Percentiles rank a stretch among this genome's conserved stretches.
phyloP scores from a whole-genome alignment of 2,888 invertebrate species.

The Diachrysia chrysitis region DNA sequence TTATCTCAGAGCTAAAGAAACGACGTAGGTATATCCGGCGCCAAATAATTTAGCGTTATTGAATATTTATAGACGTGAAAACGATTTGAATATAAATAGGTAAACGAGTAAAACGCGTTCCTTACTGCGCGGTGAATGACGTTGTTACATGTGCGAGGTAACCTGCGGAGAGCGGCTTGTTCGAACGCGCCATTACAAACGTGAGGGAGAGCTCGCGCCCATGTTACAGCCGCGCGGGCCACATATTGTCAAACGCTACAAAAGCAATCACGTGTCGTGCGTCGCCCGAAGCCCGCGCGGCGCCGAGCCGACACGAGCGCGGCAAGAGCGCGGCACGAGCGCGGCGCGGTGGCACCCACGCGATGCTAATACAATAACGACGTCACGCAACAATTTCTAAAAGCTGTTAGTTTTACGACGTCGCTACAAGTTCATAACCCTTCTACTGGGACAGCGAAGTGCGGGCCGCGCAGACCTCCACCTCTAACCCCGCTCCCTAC shows the following conservation, averaged over 20 bases:
- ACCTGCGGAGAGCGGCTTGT: constrained; percentile 3
- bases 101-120: not conserved
- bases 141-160: constrained; percentile 29
- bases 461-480: not conserved
- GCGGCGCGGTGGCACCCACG: not conserved
- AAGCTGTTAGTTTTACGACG: constrained; percentile 36
- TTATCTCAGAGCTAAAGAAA: constrained; percentile 18
- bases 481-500: constrained; percentile 7
- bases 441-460: constrained; percentile 17
- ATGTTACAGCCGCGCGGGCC: not conserved
- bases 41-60: constrained; percentile 34
- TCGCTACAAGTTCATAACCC: constrained; percentile 40
- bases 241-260: constrained; percentile 3
- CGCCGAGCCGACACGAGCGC: not conserved
- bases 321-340: not conserved
- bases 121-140: constrained; percentile 10
- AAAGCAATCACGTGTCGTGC: not conserved
- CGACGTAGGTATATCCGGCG: constrained; percentile 23
- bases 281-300: not conserved
- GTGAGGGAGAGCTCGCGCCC: not conserved
- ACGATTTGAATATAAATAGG: constrained; percentile 29
- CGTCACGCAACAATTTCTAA: constrained; percentile 13
- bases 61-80: constrained; percentile 35
- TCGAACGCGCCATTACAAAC: constrained; percentile 8
- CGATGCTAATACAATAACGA: constrained; percentile 9